These are phyloP conservation scores for Cirrhinus molitorella DNA, from an alignment of 2,797 vertebrate species.

Conservation along the genomic window DNA sequence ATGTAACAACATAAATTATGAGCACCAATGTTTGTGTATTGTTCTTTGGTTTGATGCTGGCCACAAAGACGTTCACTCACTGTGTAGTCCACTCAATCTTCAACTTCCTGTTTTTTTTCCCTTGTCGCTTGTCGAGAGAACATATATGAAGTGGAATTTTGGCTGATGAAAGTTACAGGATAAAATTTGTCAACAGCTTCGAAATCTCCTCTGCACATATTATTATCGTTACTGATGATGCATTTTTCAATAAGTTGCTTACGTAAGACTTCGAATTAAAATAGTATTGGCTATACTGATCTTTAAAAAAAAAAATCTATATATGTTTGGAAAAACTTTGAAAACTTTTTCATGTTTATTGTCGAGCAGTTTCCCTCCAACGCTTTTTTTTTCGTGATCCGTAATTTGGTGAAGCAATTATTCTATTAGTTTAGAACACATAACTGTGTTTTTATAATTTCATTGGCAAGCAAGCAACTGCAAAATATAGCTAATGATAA, in stretches of 20 bases:
- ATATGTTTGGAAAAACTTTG: neutral
- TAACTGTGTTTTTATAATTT: neutral
- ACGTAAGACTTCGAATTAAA: neutral
- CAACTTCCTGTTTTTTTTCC: slow-evolving; percentile 13
- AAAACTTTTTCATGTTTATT: neutral
- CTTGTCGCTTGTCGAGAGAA: neutral
- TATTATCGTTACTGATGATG: neutral
- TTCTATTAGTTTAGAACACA: neutral
- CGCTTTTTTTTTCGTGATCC: neutral
- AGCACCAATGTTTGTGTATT: slow-evolving; percentile 46
- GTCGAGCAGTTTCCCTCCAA: neutral
- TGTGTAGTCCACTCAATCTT: slow-evolving; percentile 34
- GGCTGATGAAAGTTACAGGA: neutral
- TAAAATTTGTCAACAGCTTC: neutral
- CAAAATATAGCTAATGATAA: neutral
- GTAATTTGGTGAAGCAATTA: neutral
- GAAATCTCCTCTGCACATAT: neutral
- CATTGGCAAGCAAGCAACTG: neutral
- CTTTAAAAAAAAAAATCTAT: neutral
- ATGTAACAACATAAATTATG: slow-evolving; percentile 47
- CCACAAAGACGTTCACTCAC: slow-evolving; percentile 41
- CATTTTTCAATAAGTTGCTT: neutral
- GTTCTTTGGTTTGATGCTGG: slow-evolving; percentile 49
- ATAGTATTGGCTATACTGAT: neutral
- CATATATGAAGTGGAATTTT: neutral